Evolutionary conservation across 2,888 invertebrate species (phyloP), one percentile per base, ranked within the genome.

Genomic region (Drosophila quasianomalipes): DNA sequence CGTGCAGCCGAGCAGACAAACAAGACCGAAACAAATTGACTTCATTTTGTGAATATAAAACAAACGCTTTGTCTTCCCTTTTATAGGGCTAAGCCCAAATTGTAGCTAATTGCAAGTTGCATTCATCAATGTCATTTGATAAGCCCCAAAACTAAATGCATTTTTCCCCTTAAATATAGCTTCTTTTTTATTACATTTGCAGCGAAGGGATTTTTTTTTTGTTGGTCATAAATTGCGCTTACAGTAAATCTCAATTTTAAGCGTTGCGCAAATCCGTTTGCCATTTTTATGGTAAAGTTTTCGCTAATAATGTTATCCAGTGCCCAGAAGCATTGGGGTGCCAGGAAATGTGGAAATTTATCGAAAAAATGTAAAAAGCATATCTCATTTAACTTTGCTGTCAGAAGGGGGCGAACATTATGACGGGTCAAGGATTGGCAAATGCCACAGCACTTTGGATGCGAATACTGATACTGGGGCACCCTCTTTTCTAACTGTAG

Each of bases 351-450:
- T 19, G 7, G 47, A 31, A 78, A 81, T 80, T 73, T 76, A 82
- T 82, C 74, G 82, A 68, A 82, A 82, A 81, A 82, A 82, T 83
- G 72, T 76, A 79, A 74, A 82, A 82, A 83, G 80, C 82, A 83
- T 83, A 83, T 83, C 83, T 83, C 83, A 81, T 81, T 83, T 83
- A 83, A 83, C 74, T 70, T 64, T 70, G 82, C 76, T 82, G 82
- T 80, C 78, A 79, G 52, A 58, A 30, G 22, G 51, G 41, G 76
- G 47, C 51, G 74, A 80, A 80, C 85, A 81, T 91, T 91, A 90
- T 91, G 91, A 83, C 82, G 83, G 91, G 91, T 90, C 91, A 91
- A 91, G 91, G 90, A 91, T 91, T 91, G 83, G 51, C 82, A 78
- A 80, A 76, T 74, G 76, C 74, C 57, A 63, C 35, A 35, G 66